A percentile compares a stretch with the other conserved stretches of the same genome.
These are phyloP conservation scores for Sebastiscus tertius DNA, from an alignment of 2,797 vertebrate genomes.

Conservation along the genomic window DNA sequence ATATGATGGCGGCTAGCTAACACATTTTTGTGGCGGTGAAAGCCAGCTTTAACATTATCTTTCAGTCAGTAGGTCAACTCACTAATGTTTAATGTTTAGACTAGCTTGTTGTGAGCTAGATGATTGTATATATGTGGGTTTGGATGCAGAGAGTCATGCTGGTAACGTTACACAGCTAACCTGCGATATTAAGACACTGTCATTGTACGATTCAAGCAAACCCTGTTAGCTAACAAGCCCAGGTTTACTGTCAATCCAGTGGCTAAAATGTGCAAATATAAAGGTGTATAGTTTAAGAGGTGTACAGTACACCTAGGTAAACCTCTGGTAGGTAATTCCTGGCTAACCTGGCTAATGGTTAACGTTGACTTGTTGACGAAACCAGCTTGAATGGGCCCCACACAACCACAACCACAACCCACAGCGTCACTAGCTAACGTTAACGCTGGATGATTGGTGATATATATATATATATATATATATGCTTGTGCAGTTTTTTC, in stretches of 20 bases:
- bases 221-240: constrained; percentile 24
- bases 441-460: constrained; percentile 71
- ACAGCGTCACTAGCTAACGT: constrained; percentile 78
- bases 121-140: constrained; percentile 31
- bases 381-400: constrained; percentile 78
- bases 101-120: constrained; percentile 9
- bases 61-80: constrained; percentile 72
- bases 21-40: constrained; percentile 52
- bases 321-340: constrained; percentile 54
- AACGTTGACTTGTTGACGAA: constrained; percentile 80
- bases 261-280: neutral
- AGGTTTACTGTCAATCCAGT: neutral
- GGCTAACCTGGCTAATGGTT: constrained; percentile 77
- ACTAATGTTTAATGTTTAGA: constrained; percentile 25
- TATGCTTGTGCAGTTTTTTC: constrained; percentile 76
- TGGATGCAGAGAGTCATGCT: constrained; percentile 61
- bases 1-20: constrained; percentile 69
- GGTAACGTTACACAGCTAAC: constrained; percentile 64
- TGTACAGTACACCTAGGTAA: constrained; percentile 36
- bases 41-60: constrained; percentile 47
- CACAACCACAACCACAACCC: constrained; percentile 9
- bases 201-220: constrained; percentile 62
- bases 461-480: neutral
- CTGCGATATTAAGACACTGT: constrained; percentile 65
- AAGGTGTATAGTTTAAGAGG: neutral